phyloP scores from a whole-genome alignment of 2,888 invertebrate genomes.

The Eretmocerus hayati region DNA sequence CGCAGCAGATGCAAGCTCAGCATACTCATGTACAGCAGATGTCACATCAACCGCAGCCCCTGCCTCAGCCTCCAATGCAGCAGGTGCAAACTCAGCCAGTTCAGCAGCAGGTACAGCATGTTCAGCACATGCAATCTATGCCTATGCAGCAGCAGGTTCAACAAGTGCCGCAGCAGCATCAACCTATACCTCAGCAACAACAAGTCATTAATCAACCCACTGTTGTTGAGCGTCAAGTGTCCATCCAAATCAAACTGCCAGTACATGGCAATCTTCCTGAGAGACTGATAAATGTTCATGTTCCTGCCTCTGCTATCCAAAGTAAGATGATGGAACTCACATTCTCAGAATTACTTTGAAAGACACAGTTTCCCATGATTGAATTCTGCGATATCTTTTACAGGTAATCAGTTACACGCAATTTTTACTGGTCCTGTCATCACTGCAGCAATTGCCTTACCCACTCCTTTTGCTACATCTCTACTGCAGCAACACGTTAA shows the following conservation, averaged over 20 bases:
- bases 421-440: conserved; percentile 83
- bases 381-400: conserved; percentile 22
- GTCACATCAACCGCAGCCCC: conserved; percentile 20
- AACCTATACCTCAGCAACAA: conserved; percentile 31
- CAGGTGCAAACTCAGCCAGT: conserved; percentile 22
- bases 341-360: background rate
- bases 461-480: conserved; percentile 71
- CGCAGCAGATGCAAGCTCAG: conserved; percentile 20
- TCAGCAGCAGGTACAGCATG: conserved; percentile 15
- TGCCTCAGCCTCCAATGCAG: too few relatives aligned
- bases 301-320: conserved; percentile 77
- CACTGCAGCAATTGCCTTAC: conserved; percentile 82
- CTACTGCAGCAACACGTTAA: conserved; percentile 85
- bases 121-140: conserved; percentile 18
- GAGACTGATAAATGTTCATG: conserved; percentile 80
- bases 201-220: conserved; percentile 41
- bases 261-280: conserved; percentile 67
- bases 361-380: too few relatives aligned
- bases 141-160: conserved; percentile 18
- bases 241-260: conserved; percentile 69
- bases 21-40: conserved; percentile 21
- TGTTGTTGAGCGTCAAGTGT: conserved; percentile 49
- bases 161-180: conserved; percentile 26
- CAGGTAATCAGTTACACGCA: conserved; percentile 56
- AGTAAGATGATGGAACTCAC: conserved; percentile 43